phyloP scores from a whole-genome alignment of 2,113 vertebrate genomes.

The Rhabdomys dilectus region DNA sequence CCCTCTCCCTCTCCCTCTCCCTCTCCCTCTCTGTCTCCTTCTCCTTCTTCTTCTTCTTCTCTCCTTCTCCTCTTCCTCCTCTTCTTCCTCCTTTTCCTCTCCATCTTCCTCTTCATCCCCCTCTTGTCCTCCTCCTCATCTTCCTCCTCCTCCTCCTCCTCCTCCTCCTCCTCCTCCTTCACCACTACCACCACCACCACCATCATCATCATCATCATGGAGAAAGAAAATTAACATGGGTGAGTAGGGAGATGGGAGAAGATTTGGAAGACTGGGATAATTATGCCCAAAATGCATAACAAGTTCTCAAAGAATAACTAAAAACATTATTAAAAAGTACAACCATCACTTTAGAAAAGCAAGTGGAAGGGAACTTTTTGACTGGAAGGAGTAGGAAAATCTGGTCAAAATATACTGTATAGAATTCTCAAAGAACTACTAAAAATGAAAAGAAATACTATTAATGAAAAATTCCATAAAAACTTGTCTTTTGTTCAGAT shows the following conservation, averaged over 20 bases:
- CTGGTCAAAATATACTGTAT: not conserved
- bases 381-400: not conserved
- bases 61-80: no score
- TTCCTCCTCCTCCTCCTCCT: no score
- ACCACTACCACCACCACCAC: not conserved
- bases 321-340: not conserved
- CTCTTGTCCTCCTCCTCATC: no score
- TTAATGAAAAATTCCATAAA: not conserved
- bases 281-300: not conserved
- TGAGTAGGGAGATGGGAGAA: not conserved
- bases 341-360: not conserved
- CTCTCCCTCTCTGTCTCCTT: no score
- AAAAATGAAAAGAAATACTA: not conserved
- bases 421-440: not conserved
- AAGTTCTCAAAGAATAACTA: not conserved
- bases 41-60: no score
- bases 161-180: no score
- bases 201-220: not conserved
- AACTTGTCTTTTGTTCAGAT: constrained; percentile 46
- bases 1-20: no score
- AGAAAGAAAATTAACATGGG: not conserved
- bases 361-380: not conserved
- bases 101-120: no score
- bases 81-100: no score
- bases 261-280: not conserved